Base-by-base conservation (phyloP, 2,888 invertebrate genomes). In the Cheilosia variabilis region DNA sequence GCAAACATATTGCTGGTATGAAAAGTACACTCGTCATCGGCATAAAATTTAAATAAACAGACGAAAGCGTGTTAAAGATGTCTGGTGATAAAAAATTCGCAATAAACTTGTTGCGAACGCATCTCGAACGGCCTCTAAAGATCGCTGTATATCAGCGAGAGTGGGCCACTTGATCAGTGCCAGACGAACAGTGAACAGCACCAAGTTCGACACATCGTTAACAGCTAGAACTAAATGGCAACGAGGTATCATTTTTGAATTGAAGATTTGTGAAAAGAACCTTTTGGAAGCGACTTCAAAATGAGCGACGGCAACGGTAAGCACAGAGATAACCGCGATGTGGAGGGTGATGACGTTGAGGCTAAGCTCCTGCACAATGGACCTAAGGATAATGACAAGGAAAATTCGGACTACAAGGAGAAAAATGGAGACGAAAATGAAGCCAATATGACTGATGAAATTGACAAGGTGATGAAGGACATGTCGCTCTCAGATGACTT, bases 401-500 rank as follows among this genome's bases (percentile, higher is more conserved):
- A 90, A 45, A 91, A 90, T 69, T 88, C 89, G 1, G 22, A 65
- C 1, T 47, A 76, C 0, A 71, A 65, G 9, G 87, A 87, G 55
- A 78, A 77, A 22, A 75, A 84, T 27, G 81, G 41, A 2, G 55
- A 73, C 3, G 91, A 90, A 50, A 88, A 89, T 62, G 91, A 91
- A 71, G 90, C 90, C 6, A 88, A 88, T 24, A 90, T 90, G 80
- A 91, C 91, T n/a, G 89, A 90, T 73, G 92, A 92, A 43, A 91
- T 92, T 9, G 93, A 94, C 86, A 93, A 93, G 71, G 89, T 93
- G 27, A 92, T 93, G 76, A 91, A 90, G 66, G 93, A 93, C 50
- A 91, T 93, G 89, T 93, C 93, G 3, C 89, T 94, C 76, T 94
- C 94, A 43, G 94, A 95, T 62, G 95, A 95, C 71, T 95, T 95